Evolutionary conservation across 2,888 invertebrate species (phyloP).

Genomic region (Nomada ruficornis): DNA sequence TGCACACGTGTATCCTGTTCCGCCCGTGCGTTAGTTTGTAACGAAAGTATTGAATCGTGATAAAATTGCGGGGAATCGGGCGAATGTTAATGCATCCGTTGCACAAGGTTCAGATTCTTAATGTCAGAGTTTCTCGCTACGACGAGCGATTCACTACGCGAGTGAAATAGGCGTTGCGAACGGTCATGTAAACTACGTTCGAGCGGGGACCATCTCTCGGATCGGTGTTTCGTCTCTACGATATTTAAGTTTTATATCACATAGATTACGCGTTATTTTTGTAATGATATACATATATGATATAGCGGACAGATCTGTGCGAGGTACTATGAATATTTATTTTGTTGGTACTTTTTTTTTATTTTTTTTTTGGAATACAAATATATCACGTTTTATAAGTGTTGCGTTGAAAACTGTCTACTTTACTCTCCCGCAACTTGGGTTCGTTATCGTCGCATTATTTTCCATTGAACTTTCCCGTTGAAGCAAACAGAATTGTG

Average conservation of each 20-base stretch:
- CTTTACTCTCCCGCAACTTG: background rate
- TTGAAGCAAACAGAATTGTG: background rate
- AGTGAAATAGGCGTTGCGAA: background rate
- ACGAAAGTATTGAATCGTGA: constrained; percentile 55
- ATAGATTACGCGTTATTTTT: constrained; percentile 47
- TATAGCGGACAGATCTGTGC: constrained; percentile 37
- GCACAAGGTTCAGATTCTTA: constrained; percentile 16
- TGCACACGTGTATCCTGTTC: background rate
- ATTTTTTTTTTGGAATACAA: constrained; percentile 32
- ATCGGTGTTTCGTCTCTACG: constrained; percentile 3
- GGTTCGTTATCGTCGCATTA: background rate
- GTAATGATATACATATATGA: constrained; percentile 11
- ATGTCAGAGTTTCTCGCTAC: constrained; percentile 25
- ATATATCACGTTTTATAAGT: constrained; percentile 53
- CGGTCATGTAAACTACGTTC: background rate
- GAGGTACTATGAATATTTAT: constrained; percentile 51
- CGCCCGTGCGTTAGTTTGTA: constrained; percentile 35
- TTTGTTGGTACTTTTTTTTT: constrained; percentile 17
- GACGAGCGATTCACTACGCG: constrained; percentile 9
- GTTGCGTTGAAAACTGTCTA: constrained; percentile 31
- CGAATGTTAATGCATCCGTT: constrained; percentile 22
- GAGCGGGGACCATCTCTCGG: constrained; percentile 8
- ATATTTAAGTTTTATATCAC: constrained; percentile 45
- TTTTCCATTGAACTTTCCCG: background rate
- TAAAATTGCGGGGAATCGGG: constrained; percentile 27